phyloP scores from a whole-genome alignment of 2,888 invertebrate genomes.

The Clostera curtula region DNA sequence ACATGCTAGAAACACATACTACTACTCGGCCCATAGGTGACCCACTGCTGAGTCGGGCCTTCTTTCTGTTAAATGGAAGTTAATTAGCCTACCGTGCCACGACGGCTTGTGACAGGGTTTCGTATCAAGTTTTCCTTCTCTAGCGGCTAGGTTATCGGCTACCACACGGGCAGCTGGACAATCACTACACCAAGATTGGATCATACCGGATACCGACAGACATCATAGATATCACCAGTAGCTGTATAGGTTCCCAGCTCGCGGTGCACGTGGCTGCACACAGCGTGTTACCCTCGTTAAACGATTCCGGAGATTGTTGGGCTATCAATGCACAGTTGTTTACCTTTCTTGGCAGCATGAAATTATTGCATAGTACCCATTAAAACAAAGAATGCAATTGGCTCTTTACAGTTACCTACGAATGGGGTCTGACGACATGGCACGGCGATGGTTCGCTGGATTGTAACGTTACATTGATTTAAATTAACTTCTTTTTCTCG shows the following conservation, averaged over 20 bases:
- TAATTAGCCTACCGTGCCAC: too few relatives aligned
- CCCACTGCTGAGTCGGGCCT: too few relatives aligned
- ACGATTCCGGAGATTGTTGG: conserved; percentile 23
- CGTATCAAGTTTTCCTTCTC: too few relatives aligned
- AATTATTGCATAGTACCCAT: conserved; percentile 11
- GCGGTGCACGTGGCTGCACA: conserved; percentile 32
- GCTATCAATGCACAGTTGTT: conserved; percentile 26
- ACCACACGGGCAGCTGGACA: conserved; percentile 40
- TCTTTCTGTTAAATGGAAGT: too few relatives aligned
- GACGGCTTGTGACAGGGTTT: too few relatives aligned
- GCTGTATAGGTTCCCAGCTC: conserved; percentile 44
- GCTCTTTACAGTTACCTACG: conserved; percentile 19
- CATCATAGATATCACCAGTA: conserved; percentile 30
- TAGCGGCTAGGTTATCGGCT: too few relatives aligned
- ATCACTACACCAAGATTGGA: conserved; percentile 55
- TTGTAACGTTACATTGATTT: conserved; percentile 23
- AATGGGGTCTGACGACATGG: conserved; percentile 22
- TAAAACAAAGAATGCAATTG: conserved; percentile 17
- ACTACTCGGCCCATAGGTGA: too few relatives aligned
- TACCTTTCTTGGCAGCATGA: conserved; percentile 12
- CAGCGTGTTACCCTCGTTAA: conserved; percentile 27
- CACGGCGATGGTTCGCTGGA: conserved; percentile 21
- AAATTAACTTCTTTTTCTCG: conserved; percentile 25
- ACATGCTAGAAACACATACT: too few relatives aligned
- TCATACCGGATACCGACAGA: conserved; percentile 54